Base-by-base conservation (phyloP, 1,140 invertebrate genomes). In the Telenomus remus region DNA sequence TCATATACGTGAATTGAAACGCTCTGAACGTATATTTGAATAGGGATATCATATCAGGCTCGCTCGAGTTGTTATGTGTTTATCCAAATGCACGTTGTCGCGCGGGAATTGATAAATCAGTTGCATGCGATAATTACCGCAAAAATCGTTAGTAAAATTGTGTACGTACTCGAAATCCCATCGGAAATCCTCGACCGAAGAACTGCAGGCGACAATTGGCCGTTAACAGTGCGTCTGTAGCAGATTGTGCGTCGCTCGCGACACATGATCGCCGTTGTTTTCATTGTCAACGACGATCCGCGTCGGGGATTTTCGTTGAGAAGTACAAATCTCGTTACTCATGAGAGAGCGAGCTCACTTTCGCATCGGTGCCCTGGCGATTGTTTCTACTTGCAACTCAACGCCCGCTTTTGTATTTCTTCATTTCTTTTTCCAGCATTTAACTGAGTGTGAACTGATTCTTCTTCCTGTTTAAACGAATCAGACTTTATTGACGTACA, bases 281-380 rank as follows among this genome's bases (percentile, higher is more conserved):
- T 56, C 68, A 77, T 72, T 77, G 61, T 60, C 33, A 37, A n/a
- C 13, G 59, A 37, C 13, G 35, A 61, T 53, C 16, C 53, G 46
- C 71, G 57, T 60, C 71, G 71, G 63, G 63, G 57, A 68, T 75
- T 75, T 75, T 75, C 71, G 71, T 48, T 13, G 56, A 75, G 71
- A 63, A 75, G 63, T 57, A 57, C 53, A 75, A 75, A 75, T 75
- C 63, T 75, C 64, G 71, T 75, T 75, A 68, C 71, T 74, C 70
- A 74, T 74, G 70, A 74, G 70, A 74, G 70, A 74, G 66, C 56
- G 63, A 66, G 70, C 51, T 55, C 51, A 42, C 46, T 66, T 51
- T 74, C 63, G 63, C 70, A 46, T 66, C 70, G 61, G 37, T 66
- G 63, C 49, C 49, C 51, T 50, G 51, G 66, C 61, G 56, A 66